These are phyloP conservation scores for Cotesia typhae DNA, from an alignment of 1,140 invertebrate species.

Conservation along the genomic window DNA sequence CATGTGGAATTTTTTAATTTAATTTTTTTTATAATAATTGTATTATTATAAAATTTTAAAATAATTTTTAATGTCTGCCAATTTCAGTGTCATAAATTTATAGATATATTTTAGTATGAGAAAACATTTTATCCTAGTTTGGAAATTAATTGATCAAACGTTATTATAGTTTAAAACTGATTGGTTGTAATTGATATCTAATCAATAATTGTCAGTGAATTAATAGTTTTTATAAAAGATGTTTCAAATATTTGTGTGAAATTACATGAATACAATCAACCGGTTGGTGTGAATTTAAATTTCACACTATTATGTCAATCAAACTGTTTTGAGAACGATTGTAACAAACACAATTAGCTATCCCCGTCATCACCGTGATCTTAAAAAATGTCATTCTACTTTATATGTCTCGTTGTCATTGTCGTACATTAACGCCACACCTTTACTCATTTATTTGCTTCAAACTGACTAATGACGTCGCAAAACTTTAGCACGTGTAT, in stretches of 20 bases:
- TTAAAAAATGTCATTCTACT: neutral
- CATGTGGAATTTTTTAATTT: too few species aligned
- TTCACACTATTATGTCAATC: conserved; percentile 4
- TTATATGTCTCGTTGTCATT: neutral
- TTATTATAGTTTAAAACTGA: too few species aligned
- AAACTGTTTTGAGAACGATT: conserved; percentile 9
- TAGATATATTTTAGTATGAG: too few species aligned
- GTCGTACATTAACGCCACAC: conserved; percentile 19
- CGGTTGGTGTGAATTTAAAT: neutral
- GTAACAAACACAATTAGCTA: neutral
- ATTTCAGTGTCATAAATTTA: too few species aligned
- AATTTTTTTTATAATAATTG: too few species aligned
- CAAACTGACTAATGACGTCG: conserved; percentile 13
- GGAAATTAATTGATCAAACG: too few species aligned
- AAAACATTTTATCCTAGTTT: too few species aligned
- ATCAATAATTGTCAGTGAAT: neutral
- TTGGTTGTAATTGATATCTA: too few species aligned
- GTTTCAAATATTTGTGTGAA: too few species aligned
- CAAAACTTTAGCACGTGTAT: conserved; percentile 13
- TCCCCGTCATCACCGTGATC: conserved; percentile 2
- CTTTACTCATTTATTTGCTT: neutral
- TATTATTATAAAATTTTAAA: too few species aligned
- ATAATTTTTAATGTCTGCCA: too few species aligned
- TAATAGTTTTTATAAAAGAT: neutral
- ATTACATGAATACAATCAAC: neutral